phyloP scores from a whole-genome alignment of 1,140 invertebrate species.

The Alviniconcha marisindica region DNA sequence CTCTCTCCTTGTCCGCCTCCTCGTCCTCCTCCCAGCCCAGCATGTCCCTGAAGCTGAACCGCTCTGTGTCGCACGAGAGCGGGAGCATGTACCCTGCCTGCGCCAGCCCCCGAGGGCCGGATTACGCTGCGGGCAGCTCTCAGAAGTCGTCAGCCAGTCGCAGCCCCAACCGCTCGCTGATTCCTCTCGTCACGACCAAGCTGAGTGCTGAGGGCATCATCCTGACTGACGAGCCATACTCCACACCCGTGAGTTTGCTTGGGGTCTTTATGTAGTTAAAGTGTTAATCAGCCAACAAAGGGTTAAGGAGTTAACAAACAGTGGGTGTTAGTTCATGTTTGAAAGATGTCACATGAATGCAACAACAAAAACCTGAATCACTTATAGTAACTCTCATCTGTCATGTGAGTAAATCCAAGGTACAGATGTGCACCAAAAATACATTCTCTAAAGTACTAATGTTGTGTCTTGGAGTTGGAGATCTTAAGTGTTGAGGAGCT shows the following conservation, averaged over 20 bases:
- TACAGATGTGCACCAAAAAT: too few relatives aligned
- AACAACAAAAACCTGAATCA: too few relatives aligned
- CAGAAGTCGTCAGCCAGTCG: constrained; percentile 48
- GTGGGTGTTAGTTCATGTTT: too few relatives aligned
- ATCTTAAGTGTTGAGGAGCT: too few relatives aligned
- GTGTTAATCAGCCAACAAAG: neutral
- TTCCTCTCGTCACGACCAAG: constrained; percentile 70
- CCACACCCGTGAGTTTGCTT: constrained; percentile 65
- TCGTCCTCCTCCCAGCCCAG: constrained; percentile 6
- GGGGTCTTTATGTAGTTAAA: neutral
- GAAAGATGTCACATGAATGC: too few relatives aligned
- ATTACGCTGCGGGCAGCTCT: constrained; percentile 42
- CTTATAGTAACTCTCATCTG: too few relatives aligned
- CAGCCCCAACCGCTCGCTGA: constrained; percentile 60
- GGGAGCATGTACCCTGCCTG: constrained; percentile 42
- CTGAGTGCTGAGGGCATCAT: constrained; percentile 75
- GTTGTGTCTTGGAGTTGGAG: too few relatives aligned
- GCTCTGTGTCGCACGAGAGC: constrained; percentile 42
- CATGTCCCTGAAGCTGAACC: constrained; percentile 36
- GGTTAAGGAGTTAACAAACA: neutral
- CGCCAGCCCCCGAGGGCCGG: constrained; percentile 38
- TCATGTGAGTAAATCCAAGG: too few relatives aligned
- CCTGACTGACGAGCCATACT: constrained; percentile 73
- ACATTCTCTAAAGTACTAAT: too few relatives aligned
- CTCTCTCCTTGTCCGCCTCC: constrained; percentile 5